Base-by-base conservation (phyloP, 2,113 vertebrate genomes). In the Siphamia tubifer region DNA sequence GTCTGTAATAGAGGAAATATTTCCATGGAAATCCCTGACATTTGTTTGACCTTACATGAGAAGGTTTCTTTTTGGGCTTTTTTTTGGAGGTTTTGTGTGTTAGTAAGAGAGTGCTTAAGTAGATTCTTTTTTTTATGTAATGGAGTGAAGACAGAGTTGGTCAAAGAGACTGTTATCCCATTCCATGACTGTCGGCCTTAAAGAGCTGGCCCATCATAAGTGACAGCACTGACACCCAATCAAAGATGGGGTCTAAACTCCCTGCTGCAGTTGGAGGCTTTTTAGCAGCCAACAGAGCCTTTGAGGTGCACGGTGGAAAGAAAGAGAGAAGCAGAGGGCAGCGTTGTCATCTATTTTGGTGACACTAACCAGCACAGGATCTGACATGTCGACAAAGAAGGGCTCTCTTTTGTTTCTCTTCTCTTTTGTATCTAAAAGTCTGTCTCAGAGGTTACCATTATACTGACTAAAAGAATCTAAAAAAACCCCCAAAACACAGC, bases 11-110 rank as follows among this genome's bases (percentile, higher is more conserved):
- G 7, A 16, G 58, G 30, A 9, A 36, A 38, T 25, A 56, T 34
- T 70, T 67, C 51, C 6, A 30, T 58, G 77, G 75, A 82, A 79
- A 71, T 78, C 69, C 56, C 72, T 86, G 72, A 80, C 79, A 74
- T 85, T 61, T 69, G 24, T 66, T 69, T 83, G 79, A 84, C 77
- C 83, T 77, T 65, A 47, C 55, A 49, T 81, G 56, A 60, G 64
- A 75, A 80, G 11, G 10, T 53, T 76, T 62, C 34, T 43, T 27
- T 38, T 4, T 61, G 25, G 4, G 42, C 27, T 42, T 27, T 16
- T 20, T 39, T 60, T 51, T 17, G 47, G 43, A 35, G 52, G 40
- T 48, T 16, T 48, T 68, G 39, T 28, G 40, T 47, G 42, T 51
- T 42, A 48, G 36, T 56, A 51, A 32, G 24, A 17, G 67, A 44